Percentiles rank a stretch among this genome's conserved stretches.
phyloP scores from a whole-genome alignment of 2,113 vertebrate genomes.

The Myiopsitta monachus region DNA sequence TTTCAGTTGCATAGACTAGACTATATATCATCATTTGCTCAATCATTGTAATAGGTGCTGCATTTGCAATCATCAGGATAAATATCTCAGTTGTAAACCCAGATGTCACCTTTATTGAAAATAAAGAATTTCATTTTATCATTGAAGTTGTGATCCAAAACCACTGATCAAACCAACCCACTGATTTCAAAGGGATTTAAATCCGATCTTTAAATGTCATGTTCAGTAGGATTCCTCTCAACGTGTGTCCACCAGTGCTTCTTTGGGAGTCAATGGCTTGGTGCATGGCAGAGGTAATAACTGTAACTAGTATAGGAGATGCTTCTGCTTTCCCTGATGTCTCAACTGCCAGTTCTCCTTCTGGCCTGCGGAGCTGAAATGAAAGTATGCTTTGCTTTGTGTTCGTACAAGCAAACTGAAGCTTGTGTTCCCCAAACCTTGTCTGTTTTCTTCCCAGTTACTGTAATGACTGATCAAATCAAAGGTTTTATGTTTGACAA shows the following conservation, averaged over 20 bases:
- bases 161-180: rapidly evolving
- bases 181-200: neutral
- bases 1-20: neutral
- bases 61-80: neutral
- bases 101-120: neutral
- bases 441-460: neutral
- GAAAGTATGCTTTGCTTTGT: neutral
- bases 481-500: neutral
- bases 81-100: neutral
- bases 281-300: neutral
- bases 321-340: neutral
- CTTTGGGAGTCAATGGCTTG: neutral
- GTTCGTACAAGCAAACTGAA: neutral
- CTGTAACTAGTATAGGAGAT: neutral
- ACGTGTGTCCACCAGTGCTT: neutral
- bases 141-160: neutral
- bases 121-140: neutral
- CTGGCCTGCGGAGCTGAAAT: neutral
- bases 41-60: neutral
- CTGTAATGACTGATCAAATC: neutral
- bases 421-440: neutral
- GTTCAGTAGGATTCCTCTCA: neutral
- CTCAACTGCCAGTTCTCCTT: neutral
- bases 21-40: neutral
- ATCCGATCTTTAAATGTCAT: neutral